A percentile compares a stretch with the other conserved stretches of the same genome.
phyloP scores from a whole-genome alignment of 2,888 invertebrate genomes.

The Polydesmus complanatus region DNA sequence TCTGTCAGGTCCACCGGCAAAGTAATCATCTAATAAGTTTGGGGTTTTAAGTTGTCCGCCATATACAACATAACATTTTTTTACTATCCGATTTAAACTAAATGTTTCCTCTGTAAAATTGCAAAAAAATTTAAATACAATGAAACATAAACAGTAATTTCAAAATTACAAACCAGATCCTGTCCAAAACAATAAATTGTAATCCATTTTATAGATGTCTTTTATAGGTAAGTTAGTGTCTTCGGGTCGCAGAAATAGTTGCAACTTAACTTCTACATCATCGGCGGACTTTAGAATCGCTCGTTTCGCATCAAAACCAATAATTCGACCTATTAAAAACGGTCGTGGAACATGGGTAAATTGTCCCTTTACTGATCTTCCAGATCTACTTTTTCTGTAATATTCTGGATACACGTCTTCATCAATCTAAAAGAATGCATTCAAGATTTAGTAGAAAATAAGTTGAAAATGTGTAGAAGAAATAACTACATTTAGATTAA shows the following conservation, averaged over 20 bases:
- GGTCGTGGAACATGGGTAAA: conserved; percentile 59
- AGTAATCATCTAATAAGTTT: conserved; percentile 43
- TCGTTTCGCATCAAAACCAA: not conserved
- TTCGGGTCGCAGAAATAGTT: conserved; percentile 59
- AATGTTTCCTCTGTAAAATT: too few relatives aligned
- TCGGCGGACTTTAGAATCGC: conserved; percentile 39
- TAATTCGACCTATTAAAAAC: conserved; percentile 37
- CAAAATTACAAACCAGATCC: conserved; percentile 44
- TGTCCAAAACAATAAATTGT: conserved; percentile 63
- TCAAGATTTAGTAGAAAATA: too few relatives aligned
- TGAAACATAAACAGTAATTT: too few relatives aligned
- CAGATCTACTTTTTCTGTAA: conserved; percentile 59
- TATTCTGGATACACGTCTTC: conserved; percentile 61
- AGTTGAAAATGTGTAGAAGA: too few relatives aligned
- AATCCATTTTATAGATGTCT: conserved; percentile 46
- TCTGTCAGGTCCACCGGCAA: conserved; percentile 47
- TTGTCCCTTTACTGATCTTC: conserved; percentile 58
- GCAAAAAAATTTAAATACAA: too few relatives aligned
- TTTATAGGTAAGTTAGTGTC: conserved; percentile 48
- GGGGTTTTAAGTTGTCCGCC: not conserved
- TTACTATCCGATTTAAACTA: not conserved
- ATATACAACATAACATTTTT: conserved; percentile 53
- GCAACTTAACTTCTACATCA: conserved; percentile 49
- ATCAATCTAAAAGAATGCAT: too few relatives aligned
- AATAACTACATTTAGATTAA: too few relatives aligned